phyloP scores from a whole-genome alignment of 2,113 vertebrate genomes.

The Ceuthmochares aereus region DNA sequence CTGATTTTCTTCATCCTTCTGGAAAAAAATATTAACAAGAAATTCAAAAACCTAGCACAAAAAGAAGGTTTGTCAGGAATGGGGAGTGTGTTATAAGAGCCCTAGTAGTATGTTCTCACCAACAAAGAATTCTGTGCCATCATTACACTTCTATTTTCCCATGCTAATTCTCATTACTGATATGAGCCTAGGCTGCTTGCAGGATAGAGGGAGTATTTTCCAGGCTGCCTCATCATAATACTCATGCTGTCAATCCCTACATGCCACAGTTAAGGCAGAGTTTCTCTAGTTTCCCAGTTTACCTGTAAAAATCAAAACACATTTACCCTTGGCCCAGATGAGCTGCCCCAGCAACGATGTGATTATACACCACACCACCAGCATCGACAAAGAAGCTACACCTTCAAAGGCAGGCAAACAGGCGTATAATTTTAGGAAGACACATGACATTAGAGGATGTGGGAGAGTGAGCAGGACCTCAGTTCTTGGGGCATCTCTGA shows the following conservation, averaged over 20 bases:
- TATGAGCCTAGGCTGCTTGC: neutral
- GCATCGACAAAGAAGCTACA: neutral
- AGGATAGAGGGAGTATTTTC: too few species aligned
- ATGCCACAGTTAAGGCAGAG: neutral
- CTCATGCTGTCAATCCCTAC: neutral
- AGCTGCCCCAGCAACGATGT: neutral
- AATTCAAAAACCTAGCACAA: neutral
- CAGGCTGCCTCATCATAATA: neutral
- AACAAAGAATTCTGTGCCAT: neutral
- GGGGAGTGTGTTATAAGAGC: neutral
- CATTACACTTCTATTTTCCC: too few species aligned
- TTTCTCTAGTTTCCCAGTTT: neutral
- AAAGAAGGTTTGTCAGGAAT: neutral
- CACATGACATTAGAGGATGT: neutral
- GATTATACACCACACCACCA: fast-evolving
- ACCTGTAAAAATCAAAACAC: neutral
- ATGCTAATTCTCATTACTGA: neutral
- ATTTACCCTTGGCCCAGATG: neutral
- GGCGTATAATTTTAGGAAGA: neutral
- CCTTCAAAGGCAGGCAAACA: fast-evolving
- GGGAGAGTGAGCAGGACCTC: neutral
- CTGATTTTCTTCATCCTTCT: neutral
- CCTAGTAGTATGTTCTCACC: neutral
- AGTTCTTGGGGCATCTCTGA: neutral
- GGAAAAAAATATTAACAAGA: neutral